Evolutionary conservation across 1,140 invertebrate species (phyloP), one percentile per base, ranked within the genome.

Genomic region (Eufriesea mexicana): DNA sequence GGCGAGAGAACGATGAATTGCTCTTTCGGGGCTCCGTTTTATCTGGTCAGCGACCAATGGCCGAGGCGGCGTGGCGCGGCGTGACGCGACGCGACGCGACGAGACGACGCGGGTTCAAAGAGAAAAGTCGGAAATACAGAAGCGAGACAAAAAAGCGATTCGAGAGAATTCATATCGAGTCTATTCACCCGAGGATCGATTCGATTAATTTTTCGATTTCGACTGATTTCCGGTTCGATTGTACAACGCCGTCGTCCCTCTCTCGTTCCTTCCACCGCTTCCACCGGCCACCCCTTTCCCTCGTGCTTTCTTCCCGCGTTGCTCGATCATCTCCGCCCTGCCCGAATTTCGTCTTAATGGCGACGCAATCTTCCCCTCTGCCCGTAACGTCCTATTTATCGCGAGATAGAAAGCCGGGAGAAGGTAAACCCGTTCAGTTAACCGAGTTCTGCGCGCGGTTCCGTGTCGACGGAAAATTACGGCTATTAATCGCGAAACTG

Each of bases 191-290:
- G 51, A 64, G 73, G 81, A 86, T 81, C 84, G 84, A 81, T 28
- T 81, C 84, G 77, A 81, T 86, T 86, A 85, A 79, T 85, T 86
- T 85, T 85, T 85, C 84, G 76, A 85, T 86, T 59, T 70, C 71
- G 57, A 25, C 25, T 55, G 70, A 86, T 85, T 85, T 80, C 83
- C 73, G 73, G 20, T 28, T 71, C 67, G 47, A 84, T 71, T 76
- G 68, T 83, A 54, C 57, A 64, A 9, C 64, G 35, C 59, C 28
- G 0, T 12, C 14, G 20, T 20, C 7, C 16, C 25, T 9, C 23
- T 23, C 62, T n/a, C 42, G 35, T 35, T 25, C 45, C 14, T 14
- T n/a, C 62, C 35, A n/a, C n/a, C n/a, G 25, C 23, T 42, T 66
- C 35, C 5, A 59, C n/a, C n/a, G n/a, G 20, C 18, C 25, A 2